phyloP scores from a whole-genome alignment of 2,113 vertebrate genomes.

The Atractosteus spatula region DNA sequence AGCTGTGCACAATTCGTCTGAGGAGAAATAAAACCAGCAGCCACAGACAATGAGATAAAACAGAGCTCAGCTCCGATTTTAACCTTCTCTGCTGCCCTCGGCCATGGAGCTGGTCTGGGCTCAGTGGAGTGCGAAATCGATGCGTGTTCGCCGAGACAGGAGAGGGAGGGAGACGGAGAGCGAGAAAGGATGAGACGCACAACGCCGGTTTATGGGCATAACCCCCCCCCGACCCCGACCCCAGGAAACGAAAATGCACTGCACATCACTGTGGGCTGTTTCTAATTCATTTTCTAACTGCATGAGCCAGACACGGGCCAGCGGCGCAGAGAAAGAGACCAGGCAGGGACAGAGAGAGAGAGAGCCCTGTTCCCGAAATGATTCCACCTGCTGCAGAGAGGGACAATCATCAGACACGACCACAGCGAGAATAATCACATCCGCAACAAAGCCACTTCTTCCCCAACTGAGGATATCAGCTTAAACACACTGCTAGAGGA shows the following conservation, averaged over 20 bases:
- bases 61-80: constrained; percentile 7
- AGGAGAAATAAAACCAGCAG: too few species aligned
- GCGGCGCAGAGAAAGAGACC: too few species aligned
- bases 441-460: too few species aligned
- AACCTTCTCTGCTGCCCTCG: constrained; percentile 13
- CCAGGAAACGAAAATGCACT: neutral
- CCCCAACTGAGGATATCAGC: too few species aligned
- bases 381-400: too few species aligned
- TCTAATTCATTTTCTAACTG: neutral
- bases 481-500: too few species aligned
- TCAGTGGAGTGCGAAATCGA: constrained; percentile 36
- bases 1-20: neutral
- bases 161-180: neutral
- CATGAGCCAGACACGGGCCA: neutral
- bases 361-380: too few species aligned
- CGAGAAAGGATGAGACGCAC: constrained; percentile 14
- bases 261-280: neutral
- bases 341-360: too few species aligned
- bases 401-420: too few species aligned
- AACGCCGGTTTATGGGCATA: constrained; percentile 15
- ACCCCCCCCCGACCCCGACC: neutral
- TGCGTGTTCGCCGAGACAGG: constrained; percentile 13
- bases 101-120: constrained; percentile 21
- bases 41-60: neutral
- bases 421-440: too few species aligned